Evolutionary conservation across 2,888 invertebrate species (phyloP).

Genomic region (Catocala nupta): DNA sequence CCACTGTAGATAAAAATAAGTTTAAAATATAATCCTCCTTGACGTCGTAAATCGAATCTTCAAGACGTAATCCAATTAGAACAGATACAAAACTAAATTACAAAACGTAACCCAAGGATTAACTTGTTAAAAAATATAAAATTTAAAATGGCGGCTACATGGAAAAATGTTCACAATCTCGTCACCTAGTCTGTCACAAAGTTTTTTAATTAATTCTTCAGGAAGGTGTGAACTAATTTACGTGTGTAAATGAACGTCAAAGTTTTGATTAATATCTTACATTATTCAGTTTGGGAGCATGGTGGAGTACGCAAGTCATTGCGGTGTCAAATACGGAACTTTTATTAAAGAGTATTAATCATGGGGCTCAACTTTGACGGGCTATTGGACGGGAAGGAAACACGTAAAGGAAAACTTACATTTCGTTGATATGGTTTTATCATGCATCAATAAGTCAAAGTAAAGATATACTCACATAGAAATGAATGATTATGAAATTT

Average conservation of each 20-base stretch:
- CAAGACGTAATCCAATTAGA: not conserved
- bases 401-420: too few relatives aligned
- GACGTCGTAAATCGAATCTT: slow-evolving; percentile 1
- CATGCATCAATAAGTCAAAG: too few relatives aligned
- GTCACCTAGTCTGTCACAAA: slow-evolving; percentile 35
- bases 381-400: slow-evolving; percentile 1
- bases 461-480: too few relatives aligned
- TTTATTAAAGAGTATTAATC: slow-evolving; percentile 16
- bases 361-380: slow-evolving; percentile 7
- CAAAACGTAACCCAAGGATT: slow-evolving; percentile 8
- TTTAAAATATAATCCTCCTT: not conserved
- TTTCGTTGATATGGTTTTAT: too few relatives aligned
- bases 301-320: slow-evolving; percentile 9
- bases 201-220: slow-evolving; percentile 65
- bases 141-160: not conserved
- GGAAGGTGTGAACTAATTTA: slow-evolving; percentile 66
- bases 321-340: slow-evolving; percentile 12
- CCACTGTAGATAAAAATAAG: not conserved
- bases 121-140: slow-evolving; percentile 13
- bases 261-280: slow-evolving; percentile 56
- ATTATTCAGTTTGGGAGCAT: slow-evolving; percentile 47
- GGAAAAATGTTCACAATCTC: slow-evolving; percentile 8
- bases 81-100: not conserved
- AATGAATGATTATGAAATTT: too few relatives aligned
- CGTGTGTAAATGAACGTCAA: slow-evolving; percentile 56